These are phyloP conservation scores for Odontamblyopus rebecca DNA, from an alignment of 2,797 vertebrate species.

Conservation along the genomic window DNA sequence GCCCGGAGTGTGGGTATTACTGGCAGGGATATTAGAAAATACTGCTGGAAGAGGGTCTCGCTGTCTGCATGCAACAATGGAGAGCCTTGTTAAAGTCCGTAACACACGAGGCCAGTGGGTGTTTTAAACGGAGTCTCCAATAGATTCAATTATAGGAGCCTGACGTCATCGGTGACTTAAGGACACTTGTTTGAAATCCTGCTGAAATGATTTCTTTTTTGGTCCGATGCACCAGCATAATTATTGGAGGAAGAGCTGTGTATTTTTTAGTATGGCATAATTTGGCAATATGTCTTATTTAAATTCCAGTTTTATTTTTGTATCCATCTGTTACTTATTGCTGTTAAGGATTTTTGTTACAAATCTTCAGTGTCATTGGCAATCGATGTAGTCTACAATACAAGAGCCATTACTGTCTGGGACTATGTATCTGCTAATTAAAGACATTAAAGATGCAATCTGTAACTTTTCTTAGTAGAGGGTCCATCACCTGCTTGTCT, in stretches of 20 bases:
- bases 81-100: conserved; percentile 52
- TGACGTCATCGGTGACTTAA: conserved; percentile 20
- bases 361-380: neutral
- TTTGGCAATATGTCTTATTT: neutral
- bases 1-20: conserved; percentile 43
- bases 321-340: neutral
- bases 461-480: neutral
- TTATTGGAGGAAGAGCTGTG: neutral
- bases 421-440: neutral
- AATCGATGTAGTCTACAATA: neutral
- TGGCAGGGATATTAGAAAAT: conserved; percentile 39
- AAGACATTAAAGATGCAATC: neutral
- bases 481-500: neutral
- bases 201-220: conserved; percentile 3
- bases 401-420: neutral
- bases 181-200: conserved; percentile 10
- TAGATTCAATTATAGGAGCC: conserved; percentile 12
- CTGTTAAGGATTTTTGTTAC: neutral
- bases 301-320: neutral
- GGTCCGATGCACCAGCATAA: neutral
- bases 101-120: conserved; percentile 44
- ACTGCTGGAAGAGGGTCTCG: conserved; percentile 39
- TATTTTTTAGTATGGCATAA: neutral
- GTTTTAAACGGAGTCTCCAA: conserved; percentile 24
- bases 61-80: conserved; percentile 58